Percentiles rank a stretch among this genome's conserved stretches.
Evolutionary conservation across 2,113 vertebrate genomes (phyloP).

Genomic region (Scomber colias): DNA sequence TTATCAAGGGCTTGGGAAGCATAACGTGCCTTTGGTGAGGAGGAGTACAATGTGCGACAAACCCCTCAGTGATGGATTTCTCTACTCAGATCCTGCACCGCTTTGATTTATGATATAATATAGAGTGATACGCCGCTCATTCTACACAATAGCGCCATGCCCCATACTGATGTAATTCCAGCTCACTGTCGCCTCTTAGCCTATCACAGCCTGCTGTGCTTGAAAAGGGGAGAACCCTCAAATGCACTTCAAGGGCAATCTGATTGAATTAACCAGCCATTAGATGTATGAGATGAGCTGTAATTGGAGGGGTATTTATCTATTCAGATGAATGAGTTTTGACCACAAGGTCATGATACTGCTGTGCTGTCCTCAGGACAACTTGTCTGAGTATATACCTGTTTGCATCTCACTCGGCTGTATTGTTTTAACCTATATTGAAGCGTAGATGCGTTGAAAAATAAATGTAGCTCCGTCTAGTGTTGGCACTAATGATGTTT

Average conservation of each 20-base stretch:
- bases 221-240: constrained; percentile 55
- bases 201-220: constrained; percentile 46
- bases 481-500: constrained; percentile 40
- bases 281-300: constrained; percentile 73
- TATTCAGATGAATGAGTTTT: constrained; percentile 67
- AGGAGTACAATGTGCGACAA: constrained; percentile 63
- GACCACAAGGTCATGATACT: constrained; percentile 55
- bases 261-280: constrained; percentile 78
- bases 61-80: constrained; percentile 69
- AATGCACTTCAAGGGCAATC: constrained; percentile 67
- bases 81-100: constrained; percentile 58
- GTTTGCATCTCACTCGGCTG: not conserved
- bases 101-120: constrained; percentile 76
- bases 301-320: constrained; percentile 74
- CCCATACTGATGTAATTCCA: constrained; percentile 61
- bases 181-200: constrained; percentile 50
- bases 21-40: constrained; percentile 63
- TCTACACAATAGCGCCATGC: constrained; percentile 49
- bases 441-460: not conserved
- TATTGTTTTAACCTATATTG: constrained; percentile 39
- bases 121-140: constrained; percentile 50
- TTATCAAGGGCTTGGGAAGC: constrained; percentile 68
- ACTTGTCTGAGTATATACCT: not conserved
- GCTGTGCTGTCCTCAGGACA: constrained; percentile 11
- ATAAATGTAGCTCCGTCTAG: constrained; percentile 32